phyloP scores from a whole-genome alignment of 2,888 invertebrate species.

The Enchytraeus crypticus region DNA sequence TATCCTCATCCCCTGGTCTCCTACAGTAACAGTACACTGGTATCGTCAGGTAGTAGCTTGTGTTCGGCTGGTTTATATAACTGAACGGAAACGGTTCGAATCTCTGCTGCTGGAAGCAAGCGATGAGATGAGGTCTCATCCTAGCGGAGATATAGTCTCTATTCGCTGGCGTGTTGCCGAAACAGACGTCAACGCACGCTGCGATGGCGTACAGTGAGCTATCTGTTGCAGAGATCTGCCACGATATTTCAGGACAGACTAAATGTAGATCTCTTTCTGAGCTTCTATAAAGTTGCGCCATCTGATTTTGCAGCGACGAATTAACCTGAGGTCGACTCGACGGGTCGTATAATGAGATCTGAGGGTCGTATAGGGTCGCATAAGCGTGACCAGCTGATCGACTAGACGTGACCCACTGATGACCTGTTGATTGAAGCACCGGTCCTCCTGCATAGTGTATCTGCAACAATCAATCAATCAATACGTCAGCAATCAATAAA shows the following conservation, averaged over 20 bases:
- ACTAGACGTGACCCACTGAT: no score
- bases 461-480: no score
- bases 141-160: background rate
- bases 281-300: background rate
- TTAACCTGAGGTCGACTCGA: no score
- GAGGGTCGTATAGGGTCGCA: no score
- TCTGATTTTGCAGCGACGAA: background rate
- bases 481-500: no score
- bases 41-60: background rate
- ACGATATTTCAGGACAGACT: background rate
- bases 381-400: no score
- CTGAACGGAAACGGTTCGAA: background rate
- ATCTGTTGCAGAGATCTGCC: background rate
- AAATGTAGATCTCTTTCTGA: background rate
- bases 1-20: background rate
- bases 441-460: no score
- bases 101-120: background rate
- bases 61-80: background rate
- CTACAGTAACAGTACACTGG: background rate
- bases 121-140: background rate
- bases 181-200: background rate
- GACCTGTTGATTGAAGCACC: no score
- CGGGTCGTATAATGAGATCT: no score
- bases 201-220: background rate
- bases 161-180: background rate